These are phyloP conservation scores for Eupithecia centaureata DNA, from an alignment of 2,888 invertebrate genomes.

Conservation along the genomic window DNA sequence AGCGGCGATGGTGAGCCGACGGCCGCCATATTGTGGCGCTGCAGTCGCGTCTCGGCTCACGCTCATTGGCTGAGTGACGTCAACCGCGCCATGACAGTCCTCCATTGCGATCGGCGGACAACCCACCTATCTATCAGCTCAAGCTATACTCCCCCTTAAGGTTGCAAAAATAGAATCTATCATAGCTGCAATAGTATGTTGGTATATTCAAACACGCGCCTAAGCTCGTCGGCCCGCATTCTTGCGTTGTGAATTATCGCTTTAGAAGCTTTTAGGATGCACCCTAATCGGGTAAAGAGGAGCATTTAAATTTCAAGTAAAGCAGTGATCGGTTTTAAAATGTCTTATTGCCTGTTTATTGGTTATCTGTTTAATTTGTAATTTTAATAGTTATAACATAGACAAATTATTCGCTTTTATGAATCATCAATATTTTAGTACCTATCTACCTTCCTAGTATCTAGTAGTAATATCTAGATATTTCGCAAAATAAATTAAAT, in stretches of 20 bases:
- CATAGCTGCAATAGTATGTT: constrained; percentile 46
- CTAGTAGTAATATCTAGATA: no score
- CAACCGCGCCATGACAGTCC: constrained; percentile 79
- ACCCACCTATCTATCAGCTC: constrained; percentile 45
- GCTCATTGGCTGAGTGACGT: constrained; percentile 82
- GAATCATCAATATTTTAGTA: not conserved
- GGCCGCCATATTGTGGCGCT: constrained; percentile 84
- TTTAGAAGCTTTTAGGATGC: constrained; percentile 81
- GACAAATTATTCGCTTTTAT: not conserved
- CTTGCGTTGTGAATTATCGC: constrained; percentile 77
- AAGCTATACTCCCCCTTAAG: constrained; percentile 56
- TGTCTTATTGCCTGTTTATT: constrained; percentile 78
- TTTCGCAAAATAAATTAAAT: no score
- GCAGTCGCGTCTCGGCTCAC: constrained; percentile 69
- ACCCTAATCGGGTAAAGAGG: constrained; percentile 77
- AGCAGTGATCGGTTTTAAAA: constrained; percentile 70
- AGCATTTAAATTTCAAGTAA: constrained; percentile 75
- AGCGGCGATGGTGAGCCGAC: constrained; percentile 75
- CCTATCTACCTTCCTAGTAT: no score
- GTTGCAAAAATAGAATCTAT: constrained; percentile 40
- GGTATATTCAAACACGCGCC: constrained; percentile 65
- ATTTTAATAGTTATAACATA: not conserved
- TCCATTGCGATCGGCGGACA: constrained; percentile 73
- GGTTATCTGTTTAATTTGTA: constrained; percentile 27
- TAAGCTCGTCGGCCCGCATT: constrained; percentile 78